Base-by-base conservation (phyloP, 2,888 invertebrate genomes). In the Aromia moschata region DNA sequence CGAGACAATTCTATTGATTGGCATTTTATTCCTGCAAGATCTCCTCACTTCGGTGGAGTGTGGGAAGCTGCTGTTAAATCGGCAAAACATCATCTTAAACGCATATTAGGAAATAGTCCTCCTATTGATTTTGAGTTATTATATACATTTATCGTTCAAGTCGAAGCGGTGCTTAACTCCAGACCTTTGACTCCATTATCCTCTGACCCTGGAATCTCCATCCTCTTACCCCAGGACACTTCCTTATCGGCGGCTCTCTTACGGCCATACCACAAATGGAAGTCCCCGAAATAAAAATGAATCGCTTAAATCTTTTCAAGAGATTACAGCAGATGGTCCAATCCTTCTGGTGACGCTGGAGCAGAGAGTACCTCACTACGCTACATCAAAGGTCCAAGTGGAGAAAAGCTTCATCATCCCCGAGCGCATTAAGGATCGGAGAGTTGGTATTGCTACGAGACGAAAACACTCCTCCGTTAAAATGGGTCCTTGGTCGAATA, bases 81-180 rank as follows among this genome's bases (percentile, higher is more conserved):
- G 1, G 18, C 33, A 2, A 56, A 56, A 15, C 37, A 49, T 15
- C 41, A 41, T 14, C 15, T 56, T 4, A 51, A 49, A 17, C 38
- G 44, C 10, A 30, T 51, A 15, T 1, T 51, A 12, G 11, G 10
- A 7, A 44, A 53, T 31, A n/a, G 25, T 15, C 2, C 3, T 25
- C 7, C 7, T 5, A 25, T n/a, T n/a, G n/a, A 3, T 5, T 25
- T 25, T 25, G 25, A 25, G 7, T 3, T 5, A 7, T 25, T 25
- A 3, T 25, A 25, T 25, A 25, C 25, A 1, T 3, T 74, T n/a
- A 12, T 73, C 0, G 61, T 49, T 15, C 72, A 72, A 52, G 70
- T 77, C 17, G 73, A 77, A 58, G 67, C 70, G 1, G 56, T 68
- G 33, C 52, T 75, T 10, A 76, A 76, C 58, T 75, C 70, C 1